phyloP scores from a whole-genome alignment of 2,888 invertebrate species.

The Beris chalybata region DNA sequence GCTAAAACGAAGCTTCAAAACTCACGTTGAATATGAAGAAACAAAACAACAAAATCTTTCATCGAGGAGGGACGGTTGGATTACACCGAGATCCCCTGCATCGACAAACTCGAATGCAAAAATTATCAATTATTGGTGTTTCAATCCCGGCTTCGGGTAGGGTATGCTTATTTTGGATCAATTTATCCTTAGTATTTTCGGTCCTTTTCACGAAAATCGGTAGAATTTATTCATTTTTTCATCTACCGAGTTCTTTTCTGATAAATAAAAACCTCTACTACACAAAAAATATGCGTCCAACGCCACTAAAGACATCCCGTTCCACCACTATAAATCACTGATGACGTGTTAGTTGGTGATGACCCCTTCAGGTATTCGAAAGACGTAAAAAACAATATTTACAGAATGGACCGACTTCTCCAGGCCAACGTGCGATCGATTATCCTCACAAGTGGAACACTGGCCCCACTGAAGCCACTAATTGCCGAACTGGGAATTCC shows the following conservation, averaged over 20 bases:
- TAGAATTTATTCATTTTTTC: too few species aligned
- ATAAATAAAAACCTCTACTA: too few species aligned
- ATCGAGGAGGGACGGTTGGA: constrained; percentile 65
- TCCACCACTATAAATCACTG: too few species aligned
- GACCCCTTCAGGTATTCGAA: too few species aligned
- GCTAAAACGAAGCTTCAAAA: constrained; percentile 78
- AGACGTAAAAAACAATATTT: constrained; percentile 34
- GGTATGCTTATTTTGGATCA: constrained; percentile 36
- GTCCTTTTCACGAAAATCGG: too few species aligned
- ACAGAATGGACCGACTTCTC: constrained; percentile 81
- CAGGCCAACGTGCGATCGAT: constrained; percentile 80
- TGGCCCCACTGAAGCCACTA: constrained; percentile 88
- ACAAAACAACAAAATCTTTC: constrained; percentile 43
- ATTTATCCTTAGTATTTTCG: too few species aligned
- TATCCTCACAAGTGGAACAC: constrained; percentile 95
- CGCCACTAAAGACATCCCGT: too few species aligned
- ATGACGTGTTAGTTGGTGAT: too few species aligned
- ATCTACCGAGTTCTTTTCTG: too few species aligned
- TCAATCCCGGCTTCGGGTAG: constrained; percentile 91
- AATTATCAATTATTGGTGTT: constrained; percentile 94
- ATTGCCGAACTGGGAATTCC: constrained; percentile 86
- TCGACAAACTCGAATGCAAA: constrained; percentile 62
- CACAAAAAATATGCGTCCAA: neutral
- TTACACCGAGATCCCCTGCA: constrained; percentile 59
- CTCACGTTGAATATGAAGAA: constrained; percentile 65